Conservation (phyloP, 2,797 vertebrate species). For the Lutjanus argentimaculatus region DNA sequence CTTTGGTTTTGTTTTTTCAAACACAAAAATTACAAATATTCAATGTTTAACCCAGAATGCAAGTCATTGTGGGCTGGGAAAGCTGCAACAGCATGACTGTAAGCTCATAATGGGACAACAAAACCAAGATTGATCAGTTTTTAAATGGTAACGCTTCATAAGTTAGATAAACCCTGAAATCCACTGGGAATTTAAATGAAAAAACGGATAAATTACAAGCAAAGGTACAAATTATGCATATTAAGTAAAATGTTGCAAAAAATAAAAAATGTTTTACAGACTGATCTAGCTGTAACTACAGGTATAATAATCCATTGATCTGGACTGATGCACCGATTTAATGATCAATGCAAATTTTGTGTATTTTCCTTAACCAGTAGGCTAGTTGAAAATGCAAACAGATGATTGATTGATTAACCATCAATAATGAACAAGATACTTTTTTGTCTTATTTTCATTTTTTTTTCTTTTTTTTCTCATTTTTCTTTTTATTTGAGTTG, state of each 20-base stretch:
- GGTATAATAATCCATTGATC: no score
- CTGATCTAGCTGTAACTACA: no score
- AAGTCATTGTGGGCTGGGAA: conserved; percentile 4
- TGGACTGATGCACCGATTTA: no score
- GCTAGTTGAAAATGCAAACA: no score
- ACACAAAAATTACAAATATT: conserved; percentile 22
- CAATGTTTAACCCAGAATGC: not conserved
- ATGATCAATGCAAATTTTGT: no score
- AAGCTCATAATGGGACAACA: not conserved
- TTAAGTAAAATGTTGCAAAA: not conserved
- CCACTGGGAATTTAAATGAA: not conserved
- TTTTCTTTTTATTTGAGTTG: no score
- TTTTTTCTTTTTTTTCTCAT: no score
- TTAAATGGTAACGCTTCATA: not conserved
- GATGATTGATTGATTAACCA: no score
- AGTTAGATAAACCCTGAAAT: not conserved
- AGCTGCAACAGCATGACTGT: conserved; percentile 27
- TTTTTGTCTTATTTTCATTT: no score
- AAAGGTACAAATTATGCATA: not conserved
- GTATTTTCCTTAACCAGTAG: no score
- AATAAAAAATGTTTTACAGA: not conserved
- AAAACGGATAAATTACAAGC: not conserved
- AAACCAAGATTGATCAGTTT: not conserved
- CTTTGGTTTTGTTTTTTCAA: not conserved
- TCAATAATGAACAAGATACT: no score